Base-by-base conservation (phyloP, 2,797 vertebrate species). In the Centroberyx gerrardi region DNA sequence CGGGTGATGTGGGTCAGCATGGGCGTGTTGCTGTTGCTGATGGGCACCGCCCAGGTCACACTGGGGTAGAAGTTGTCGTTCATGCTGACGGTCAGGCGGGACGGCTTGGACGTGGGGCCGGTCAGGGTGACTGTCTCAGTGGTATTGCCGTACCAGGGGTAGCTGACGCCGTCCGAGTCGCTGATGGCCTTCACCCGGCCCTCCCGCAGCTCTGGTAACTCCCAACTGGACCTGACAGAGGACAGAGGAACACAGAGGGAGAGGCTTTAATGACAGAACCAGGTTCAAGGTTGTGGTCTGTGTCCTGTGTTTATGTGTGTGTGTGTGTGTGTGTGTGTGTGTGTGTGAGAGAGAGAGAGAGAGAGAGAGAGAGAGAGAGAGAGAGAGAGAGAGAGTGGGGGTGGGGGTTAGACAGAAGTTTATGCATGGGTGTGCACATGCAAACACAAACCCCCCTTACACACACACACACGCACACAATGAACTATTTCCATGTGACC, bases 51-150 rank as follows among this genome's bases (percentile, higher is more conserved):
- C 98, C 98, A 99, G 0, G 98, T 99, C 90, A 99, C 98, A 0
- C 98, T 99, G 74, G 98, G 98, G 91, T 99, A 99, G 91, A 99
- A 99, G 90, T 99, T 99, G 95, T 99, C 98, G 1, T 99, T 99
- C 98, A 99, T 99, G 95, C 98, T 97, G 93, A 99, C 97, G 0
- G 97, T 98, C 89, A 99, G 96, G 59, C 98, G 96, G 76, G 97
- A 98, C 3, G 97, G 96, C 92, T 98, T 99, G 92, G 96, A 98
- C 0, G 97, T 99, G 80, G 98, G 98, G 48, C 98, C 98, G 0
- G 96, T 96, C 81, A 99, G 92, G 29, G 98, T 99, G 78, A 99
- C 98, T 0, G 98, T 99, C 88, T 99, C 98, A 0, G 98, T 99
- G 72, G 98, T 99, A 94, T 99, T 99, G 72, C 98, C 98, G 0